phyloP scores from a whole-genome alignment of 2,888 invertebrate species.

The Biston betularia region DNA sequence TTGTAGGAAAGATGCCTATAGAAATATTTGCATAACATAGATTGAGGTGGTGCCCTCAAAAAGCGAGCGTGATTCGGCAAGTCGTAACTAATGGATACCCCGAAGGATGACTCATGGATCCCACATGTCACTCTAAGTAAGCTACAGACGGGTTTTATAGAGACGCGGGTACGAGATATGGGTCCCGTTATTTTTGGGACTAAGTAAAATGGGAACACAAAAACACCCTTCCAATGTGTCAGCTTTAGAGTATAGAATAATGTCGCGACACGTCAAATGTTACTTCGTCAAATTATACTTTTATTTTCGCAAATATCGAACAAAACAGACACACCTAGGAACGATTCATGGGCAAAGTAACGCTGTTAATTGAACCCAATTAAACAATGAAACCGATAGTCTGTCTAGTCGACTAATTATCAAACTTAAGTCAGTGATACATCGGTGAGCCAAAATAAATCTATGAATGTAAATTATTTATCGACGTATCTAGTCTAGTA shows the following conservation, averaged over 20 bases:
- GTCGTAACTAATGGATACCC: conserved; percentile 77
- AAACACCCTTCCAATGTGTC: conserved; percentile 35
- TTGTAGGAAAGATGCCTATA: conserved; percentile 23
- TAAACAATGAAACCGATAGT: conserved; percentile 58
- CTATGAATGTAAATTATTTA: conserved; percentile 42
- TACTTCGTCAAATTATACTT: conserved; percentile 6
- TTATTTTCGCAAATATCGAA: not conserved
- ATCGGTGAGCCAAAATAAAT: conserved; percentile 46
- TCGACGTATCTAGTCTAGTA: no score
- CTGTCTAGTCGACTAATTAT: conserved; percentile 50
- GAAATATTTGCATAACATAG: conserved; percentile 48
- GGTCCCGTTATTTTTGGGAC: conserved; percentile 59
- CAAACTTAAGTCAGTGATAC: conserved; percentile 32
- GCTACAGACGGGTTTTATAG: conserved; percentile 62
- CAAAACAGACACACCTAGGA: not conserved
- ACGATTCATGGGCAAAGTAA: conserved; percentile 28
- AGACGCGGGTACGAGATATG: conserved; percentile 57
- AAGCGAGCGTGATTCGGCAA: conserved; percentile 77
- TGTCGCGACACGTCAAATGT: conserved; percentile 16
- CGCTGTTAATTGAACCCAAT: conserved; percentile 65
- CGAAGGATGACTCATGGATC: conserved; percentile 73
- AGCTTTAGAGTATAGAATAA: conserved; percentile 33
- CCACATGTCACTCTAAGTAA: conserved; percentile 71
- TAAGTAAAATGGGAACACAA: conserved; percentile 43
- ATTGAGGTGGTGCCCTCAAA: conserved; percentile 63